Evolutionary conservation across 23 tunicate genomes (phyloP).

Genomic region (Styela clava): DNA sequence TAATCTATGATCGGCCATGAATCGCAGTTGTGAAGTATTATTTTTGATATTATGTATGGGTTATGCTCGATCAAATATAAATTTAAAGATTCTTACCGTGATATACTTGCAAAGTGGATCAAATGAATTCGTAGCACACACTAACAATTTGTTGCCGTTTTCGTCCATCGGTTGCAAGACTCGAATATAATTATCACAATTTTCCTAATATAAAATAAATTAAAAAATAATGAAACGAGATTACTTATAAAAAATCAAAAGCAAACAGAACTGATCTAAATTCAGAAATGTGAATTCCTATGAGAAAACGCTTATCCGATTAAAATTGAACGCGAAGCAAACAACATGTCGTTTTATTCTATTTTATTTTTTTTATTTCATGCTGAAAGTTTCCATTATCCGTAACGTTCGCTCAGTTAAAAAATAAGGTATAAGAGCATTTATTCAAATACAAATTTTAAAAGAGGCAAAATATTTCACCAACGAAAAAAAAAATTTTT

Average conservation of each 20-base stretch:
- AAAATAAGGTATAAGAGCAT: too few relatives aligned
- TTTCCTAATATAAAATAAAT: conserved; percentile 42
- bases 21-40: not conserved
- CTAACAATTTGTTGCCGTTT: conserved; percentile 33
- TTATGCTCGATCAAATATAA: not conserved
- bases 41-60: not conserved
- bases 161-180: conserved; percentile 43
- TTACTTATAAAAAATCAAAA: not conserved
- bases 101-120: conserved; percentile 34
- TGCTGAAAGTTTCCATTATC: too few relatives aligned
- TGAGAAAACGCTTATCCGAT: not conserved
- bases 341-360: too few relatives aligned
- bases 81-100: conserved; percentile 10
- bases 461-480: too few relatives aligned
- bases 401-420: too few relatives aligned
- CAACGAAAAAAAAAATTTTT: too few relatives aligned
- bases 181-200: conserved; percentile 64
- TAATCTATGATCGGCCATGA: not conserved
- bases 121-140: conserved; percentile 60
- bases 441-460: too few relatives aligned
- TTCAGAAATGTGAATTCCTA: not conserved
- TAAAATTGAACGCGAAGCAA: not conserved
- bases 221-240: not conserved
- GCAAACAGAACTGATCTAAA: not conserved
- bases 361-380: too few relatives aligned